A percentile compares a stretch with the other conserved stretches of the same genome.
phyloP scores from a whole-genome alignment of 2,113 vertebrate species.

The Scophthalmus maximus region DNA sequence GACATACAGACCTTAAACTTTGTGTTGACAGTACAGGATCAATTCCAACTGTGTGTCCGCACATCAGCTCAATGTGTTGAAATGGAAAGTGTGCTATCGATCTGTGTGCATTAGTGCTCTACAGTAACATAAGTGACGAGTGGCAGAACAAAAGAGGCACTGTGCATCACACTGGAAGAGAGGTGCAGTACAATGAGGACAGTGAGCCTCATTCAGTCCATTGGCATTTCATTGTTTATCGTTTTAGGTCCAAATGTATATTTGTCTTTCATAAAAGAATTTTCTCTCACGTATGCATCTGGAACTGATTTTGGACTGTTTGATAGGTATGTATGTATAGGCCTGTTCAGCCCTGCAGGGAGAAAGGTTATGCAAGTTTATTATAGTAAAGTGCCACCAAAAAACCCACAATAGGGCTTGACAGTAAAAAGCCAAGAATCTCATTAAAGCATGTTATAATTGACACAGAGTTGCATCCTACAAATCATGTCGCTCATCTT shows the following conservation, averaged over 20 bases:
- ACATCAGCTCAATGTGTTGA: slow-evolving; percentile 75
- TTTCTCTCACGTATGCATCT: slow-evolving; percentile 63
- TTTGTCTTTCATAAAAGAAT: slow-evolving; percentile 69
- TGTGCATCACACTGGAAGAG: slow-evolving; percentile 60
- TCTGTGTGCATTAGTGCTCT: slow-evolving; percentile 78
- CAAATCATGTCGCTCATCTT: slow-evolving; percentile 51
- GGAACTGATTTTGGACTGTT: slow-evolving; percentile 61
- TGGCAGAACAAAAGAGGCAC: slow-evolving; percentile 76
- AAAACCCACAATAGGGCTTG: slow-evolving; percentile 19
- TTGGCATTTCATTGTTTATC: slow-evolving; percentile 77
- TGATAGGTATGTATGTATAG: slow-evolving; percentile 45
- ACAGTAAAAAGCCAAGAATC: slow-evolving; percentile 46
- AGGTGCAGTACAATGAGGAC: slow-evolving; percentile 62
- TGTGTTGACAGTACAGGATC: slow-evolving; percentile 75
- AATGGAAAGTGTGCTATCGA: slow-evolving; percentile 82
- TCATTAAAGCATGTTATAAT: slow-evolving; percentile 31
- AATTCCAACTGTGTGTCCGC: slow-evolving; percentile 69
- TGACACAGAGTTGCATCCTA: slow-evolving; percentile 29
- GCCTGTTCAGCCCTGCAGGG: slow-evolving; percentile 45
- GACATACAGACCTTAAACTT: slow-evolving; percentile 58
- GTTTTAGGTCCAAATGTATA: slow-evolving; percentile 61
- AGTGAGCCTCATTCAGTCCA: slow-evolving; percentile 56
- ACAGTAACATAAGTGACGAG: slow-evolving; percentile 77
- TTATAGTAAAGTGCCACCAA: slow-evolving; percentile 49
- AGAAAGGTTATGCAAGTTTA: slow-evolving; percentile 50